Evolutionary conservation across 2,888 invertebrate species (phyloP).

Genomic region (Apodemia hepburni): DNA sequence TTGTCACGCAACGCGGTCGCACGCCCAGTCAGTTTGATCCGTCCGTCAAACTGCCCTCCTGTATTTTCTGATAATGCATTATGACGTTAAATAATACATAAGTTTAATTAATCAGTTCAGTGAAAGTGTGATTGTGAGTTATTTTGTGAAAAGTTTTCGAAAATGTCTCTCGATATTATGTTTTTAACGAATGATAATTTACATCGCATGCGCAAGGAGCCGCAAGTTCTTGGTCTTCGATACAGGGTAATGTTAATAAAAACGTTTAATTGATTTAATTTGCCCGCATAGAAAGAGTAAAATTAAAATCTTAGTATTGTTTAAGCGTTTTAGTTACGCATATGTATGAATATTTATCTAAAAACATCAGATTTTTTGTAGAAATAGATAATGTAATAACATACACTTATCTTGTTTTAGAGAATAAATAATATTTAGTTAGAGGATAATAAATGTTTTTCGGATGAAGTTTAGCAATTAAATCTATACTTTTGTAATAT

Average conservation of each 20-base stretch:
- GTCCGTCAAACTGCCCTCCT: slow-evolving; percentile 47
- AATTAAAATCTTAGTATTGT: too few species aligned
- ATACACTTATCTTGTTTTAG: too few species aligned
- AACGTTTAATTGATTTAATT: too few species aligned
- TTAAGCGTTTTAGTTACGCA: too few species aligned
- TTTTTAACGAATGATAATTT: slow-evolving; percentile 76
- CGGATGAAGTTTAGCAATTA: too few species aligned
- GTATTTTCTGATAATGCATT: slow-evolving; percentile 66
- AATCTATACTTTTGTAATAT: too few species aligned
- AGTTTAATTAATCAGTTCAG: slow-evolving; percentile 39
- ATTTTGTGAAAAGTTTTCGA: slow-evolving; percentile 33
- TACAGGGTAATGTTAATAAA: slow-evolving; percentile 59
- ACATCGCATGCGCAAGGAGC: slow-evolving; percentile 71
- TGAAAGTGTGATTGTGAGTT: background rate
- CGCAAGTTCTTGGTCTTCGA: slow-evolving; percentile 65
- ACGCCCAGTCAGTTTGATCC: slow-evolving; percentile 51
- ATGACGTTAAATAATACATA: slow-evolving; percentile 59
- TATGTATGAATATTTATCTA: too few species aligned
- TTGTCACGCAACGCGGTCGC: slow-evolving; percentile 37
- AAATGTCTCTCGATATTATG: slow-evolving; percentile 75
- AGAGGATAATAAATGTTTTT: too few species aligned
- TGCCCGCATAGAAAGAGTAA: too few species aligned
- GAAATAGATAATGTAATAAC: too few species aligned
- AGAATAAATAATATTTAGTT: too few species aligned
- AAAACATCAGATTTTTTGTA: too few species aligned